A percentile compares a stretch with the other conserved stretches of the same genome.
Evolutionary conservation across 2,888 invertebrate species (phyloP).

Genomic region (Aromia moschata): DNA sequence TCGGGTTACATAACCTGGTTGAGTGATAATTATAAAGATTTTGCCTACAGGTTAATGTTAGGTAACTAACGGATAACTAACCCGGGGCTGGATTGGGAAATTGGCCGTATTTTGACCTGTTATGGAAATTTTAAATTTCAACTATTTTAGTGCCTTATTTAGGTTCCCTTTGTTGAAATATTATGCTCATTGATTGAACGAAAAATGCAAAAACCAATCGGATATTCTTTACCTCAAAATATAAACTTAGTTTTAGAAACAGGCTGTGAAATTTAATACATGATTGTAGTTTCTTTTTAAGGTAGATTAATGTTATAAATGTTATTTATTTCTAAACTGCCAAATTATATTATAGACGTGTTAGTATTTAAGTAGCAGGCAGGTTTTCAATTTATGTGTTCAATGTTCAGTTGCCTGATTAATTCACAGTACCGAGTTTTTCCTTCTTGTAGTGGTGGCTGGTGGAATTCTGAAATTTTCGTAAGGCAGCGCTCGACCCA

Average conservation of each 20-base stretch:
- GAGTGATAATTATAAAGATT: slow-evolving; percentile 1
- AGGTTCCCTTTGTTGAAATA: slow-evolving; percentile 15
- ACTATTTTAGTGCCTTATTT: slow-evolving; percentile 31
- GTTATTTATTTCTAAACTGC: slow-evolving; percentile 33
- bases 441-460: too few relatives aligned
- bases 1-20: neutral
- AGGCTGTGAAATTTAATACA: slow-evolving; percentile 24
- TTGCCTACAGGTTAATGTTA: too few relatives aligned
- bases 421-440: too few relatives aligned
- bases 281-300: slow-evolving; percentile 24
- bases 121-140: slow-evolving; percentile 22
- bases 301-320: slow-evolving; percentile 28
- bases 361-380: slow-evolving; percentile 2
- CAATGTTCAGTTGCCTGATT: neutral
- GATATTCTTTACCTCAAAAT: slow-evolving; percentile 30
- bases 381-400: slow-evolving; percentile 2
- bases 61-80: too few relatives aligned
- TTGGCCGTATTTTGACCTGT: slow-evolving; percentile 15
- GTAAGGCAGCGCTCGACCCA: too few relatives aligned
- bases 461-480: too few relatives aligned
- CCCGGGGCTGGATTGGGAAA: neutral
- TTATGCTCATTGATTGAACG: slow-evolving; percentile 7
- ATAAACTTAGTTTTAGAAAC: slow-evolving; percentile 20
- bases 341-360: slow-evolving; percentile 22
- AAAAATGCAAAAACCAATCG: slow-evolving; percentile 19